Evolutionary conservation across 2,888 invertebrate genomes (phyloP).

Genomic region (Ganaspis brasiliensis): DNA sequence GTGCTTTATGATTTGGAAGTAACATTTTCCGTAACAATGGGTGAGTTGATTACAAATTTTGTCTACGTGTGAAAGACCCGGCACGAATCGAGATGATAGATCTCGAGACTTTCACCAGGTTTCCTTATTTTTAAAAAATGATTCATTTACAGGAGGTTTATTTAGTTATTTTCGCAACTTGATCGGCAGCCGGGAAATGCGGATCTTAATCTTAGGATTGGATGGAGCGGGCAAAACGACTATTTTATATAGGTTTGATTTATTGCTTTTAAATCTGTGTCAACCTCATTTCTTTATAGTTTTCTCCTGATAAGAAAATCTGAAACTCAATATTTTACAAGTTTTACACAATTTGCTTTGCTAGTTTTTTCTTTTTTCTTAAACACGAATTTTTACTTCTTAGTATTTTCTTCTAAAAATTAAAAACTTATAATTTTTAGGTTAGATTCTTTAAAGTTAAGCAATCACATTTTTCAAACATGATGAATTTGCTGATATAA

Average conservation of each 20-base stretch:
- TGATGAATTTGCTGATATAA: too few species aligned
- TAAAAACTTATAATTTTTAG: constrained; percentile 11
- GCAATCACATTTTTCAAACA: too few species aligned
- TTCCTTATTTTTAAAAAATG: constrained; percentile 45
- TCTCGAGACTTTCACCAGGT: constrained; percentile 13
- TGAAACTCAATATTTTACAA: neutral
- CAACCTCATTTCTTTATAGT: constrained; percentile 40
- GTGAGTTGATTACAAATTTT: constrained; percentile 63
- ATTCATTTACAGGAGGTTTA: constrained; percentile 89
- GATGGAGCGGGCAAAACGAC: constrained; percentile 99
- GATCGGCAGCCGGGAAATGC: constrained; percentile 98
- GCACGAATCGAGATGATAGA: neutral
- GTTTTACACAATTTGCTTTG: neutral
- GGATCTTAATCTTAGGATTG: constrained; percentile 97
- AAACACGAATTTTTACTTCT: neutral
- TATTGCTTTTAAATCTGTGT: constrained; percentile 43
- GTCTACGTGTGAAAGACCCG: constrained; percentile 11
- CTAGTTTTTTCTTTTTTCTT: neutral
- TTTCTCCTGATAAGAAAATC: constrained; percentile 15
- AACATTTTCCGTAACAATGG: constrained; percentile 66
- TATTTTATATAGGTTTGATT: constrained; percentile 91
- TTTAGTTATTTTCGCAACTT: constrained; percentile 98
- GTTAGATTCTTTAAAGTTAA: neutral
- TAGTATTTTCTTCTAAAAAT: neutral
- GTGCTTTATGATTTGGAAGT: constrained; percentile 70